Evolutionary conservation across 2,888 invertebrate species (phyloP).

Genomic region (Tineola bisselliella): DNA sequence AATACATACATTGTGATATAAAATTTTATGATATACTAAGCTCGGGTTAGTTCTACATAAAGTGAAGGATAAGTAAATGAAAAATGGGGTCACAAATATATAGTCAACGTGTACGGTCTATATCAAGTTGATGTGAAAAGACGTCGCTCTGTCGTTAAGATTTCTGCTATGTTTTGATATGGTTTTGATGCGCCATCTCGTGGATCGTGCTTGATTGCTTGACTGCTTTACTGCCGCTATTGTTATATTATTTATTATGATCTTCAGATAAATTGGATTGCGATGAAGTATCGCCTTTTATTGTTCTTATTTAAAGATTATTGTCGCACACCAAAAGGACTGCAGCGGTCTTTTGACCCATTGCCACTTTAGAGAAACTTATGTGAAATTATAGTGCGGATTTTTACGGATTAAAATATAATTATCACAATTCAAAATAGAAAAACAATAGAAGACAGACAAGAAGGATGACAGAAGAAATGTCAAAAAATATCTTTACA

Average conservation of each 20-base stretch:
- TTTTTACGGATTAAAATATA: no score
- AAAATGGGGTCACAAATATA: neutral
- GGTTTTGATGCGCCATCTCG: neutral
- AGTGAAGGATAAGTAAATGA: no score
- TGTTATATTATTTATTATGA: neutral
- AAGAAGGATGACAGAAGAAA: no score
- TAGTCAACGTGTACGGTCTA: neutral
- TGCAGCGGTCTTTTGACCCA: no score
- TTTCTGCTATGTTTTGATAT: constrained; percentile 6
- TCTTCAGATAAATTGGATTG: neutral
- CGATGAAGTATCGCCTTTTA: neutral
- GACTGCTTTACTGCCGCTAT: neutral
- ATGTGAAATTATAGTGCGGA: no score
- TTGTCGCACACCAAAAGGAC: neutral
- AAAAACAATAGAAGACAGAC: no score
- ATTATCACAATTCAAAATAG: no score
- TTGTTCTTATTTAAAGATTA: neutral
- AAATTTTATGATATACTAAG: no score
- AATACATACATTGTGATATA: no score
- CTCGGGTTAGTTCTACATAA: no score
- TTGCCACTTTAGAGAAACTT: no score
- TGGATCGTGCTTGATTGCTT: neutral
- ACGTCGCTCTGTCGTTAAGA: constrained; percentile 3
- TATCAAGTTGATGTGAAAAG: constrained; percentile 3
- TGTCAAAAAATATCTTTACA: no score